phyloP scores from a whole-genome alignment of 2,888 invertebrate species.

The Acrobasis repandana region DNA sequence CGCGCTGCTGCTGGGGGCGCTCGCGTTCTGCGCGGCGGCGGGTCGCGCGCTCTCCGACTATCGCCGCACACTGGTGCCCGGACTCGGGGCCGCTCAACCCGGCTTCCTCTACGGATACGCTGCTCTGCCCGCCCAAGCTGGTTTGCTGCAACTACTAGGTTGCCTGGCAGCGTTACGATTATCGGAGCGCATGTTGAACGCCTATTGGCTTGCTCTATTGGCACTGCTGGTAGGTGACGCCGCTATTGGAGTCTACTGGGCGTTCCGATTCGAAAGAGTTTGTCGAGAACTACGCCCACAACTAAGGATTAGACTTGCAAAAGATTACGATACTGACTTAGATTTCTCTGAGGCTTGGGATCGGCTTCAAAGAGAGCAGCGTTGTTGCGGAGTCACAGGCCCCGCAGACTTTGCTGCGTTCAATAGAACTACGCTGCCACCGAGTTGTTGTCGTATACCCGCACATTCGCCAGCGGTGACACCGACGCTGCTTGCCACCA shows the following conservation, averaged over 20 bases:
- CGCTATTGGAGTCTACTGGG: conserved; percentile 92
- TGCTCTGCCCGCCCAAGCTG: conserved; percentile 89
- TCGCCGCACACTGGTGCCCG: conserved; percentile 87
- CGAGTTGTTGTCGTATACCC: conserved; percentile 74
- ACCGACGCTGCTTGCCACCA: conserved; percentile 77
- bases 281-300: conserved; percentile 88
- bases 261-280: conserved; percentile 89
- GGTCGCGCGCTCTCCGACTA: conserved; percentile 88
- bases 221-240: conserved; percentile 92
- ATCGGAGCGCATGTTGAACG: conserved; percentile 90
- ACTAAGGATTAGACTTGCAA: conserved; percentile 83
- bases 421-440: conserved; percentile 68
- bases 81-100: conserved; percentile 89
- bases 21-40: conserved; percentile 90
- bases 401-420: conserved; percentile 78
- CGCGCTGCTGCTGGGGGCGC: conserved; percentile 91
- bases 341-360: conserved; percentile 91
- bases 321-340: conserved; percentile 88
- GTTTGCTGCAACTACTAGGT: conserved; percentile 88
- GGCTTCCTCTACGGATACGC: conserved; percentile 93
- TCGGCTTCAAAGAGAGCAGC: conserved; percentile 87
- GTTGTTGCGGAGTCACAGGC: conserved; percentile 91
- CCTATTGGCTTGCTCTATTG: conserved; percentile 91
- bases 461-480: conserved; percentile 66
- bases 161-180: conserved; percentile 91